Evolutionary conservation across 2,113 vertebrate species (phyloP).

Genomic region (Machaerirhynchus nigripectus): DNA sequence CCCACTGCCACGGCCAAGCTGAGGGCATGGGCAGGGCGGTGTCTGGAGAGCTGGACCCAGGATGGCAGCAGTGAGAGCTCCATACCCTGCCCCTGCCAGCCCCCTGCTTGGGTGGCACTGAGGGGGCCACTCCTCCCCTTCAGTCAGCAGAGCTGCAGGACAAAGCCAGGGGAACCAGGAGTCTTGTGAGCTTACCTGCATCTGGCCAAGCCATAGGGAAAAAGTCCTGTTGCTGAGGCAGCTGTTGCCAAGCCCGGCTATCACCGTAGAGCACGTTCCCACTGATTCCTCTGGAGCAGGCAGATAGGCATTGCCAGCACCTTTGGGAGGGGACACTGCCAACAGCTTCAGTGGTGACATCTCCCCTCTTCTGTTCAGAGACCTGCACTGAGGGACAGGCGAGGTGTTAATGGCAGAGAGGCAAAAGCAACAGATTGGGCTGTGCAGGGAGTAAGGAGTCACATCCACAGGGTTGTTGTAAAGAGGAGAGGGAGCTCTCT

Average conservation of each 20-base stretch:
- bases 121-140: not conserved
- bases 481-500: not conserved
- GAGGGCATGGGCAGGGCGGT: not conserved
- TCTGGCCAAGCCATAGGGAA: not conserved
- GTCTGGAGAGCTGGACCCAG: not conserved
- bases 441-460: not conserved
- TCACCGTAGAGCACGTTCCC: not conserved
- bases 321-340: not conserved
- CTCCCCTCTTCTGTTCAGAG: not conserved
- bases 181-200: not conserved
- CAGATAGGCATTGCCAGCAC: not conserved
- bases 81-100: not conserved
- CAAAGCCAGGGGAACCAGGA: not conserved
- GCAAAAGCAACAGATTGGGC: not conserved
- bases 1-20: fast-evolving
- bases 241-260: not conserved
- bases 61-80: not conserved
- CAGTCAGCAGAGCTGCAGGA: not conserved
- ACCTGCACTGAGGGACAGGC: not conserved
- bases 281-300: not conserved
- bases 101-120: fast-evolving
- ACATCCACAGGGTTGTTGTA: not conserved
- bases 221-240: not conserved
- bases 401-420: not conserved
- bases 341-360: not conserved